phyloP scores from a whole-genome alignment of 2,888 invertebrate genomes.

The Spodoptera exigua region DNA sequence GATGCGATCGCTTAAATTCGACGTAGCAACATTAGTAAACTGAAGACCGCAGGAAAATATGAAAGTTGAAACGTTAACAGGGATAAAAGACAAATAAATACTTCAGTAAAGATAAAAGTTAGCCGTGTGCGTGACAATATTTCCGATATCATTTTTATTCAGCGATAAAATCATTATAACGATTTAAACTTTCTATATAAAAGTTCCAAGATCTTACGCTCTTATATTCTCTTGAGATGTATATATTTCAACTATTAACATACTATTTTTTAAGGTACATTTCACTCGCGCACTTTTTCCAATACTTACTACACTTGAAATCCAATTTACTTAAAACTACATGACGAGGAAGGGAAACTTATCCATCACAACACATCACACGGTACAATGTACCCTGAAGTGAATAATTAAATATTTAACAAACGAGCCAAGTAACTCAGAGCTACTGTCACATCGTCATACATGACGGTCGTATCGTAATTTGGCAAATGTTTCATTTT shows the following conservation, averaged over 20 bases:
- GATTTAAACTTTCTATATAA: slow-evolving; percentile 62
- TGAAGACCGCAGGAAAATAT: slow-evolving; percentile 33
- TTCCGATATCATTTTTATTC: slow-evolving; percentile 54
- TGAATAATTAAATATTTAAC: slow-evolving; percentile 47
- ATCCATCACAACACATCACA: slow-evolving; percentile 60
- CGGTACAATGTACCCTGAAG: slow-evolving; percentile 39
- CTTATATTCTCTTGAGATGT: slow-evolving; percentile 37
- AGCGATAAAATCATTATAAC: slow-evolving; percentile 61
- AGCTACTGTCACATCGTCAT: slow-evolving; percentile 62
- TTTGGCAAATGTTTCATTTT: slow-evolving; percentile 75
- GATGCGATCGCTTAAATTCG: slow-evolving; percentile 75
- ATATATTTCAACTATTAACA: slow-evolving; percentile 52
- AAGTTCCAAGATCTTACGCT: slow-evolving; percentile 52
- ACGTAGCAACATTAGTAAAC: slow-evolving; percentile 59
- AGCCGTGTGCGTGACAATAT: slow-evolving; percentile 49
- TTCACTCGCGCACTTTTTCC: slow-evolving; percentile 71
- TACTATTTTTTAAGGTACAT: slow-evolving; percentile 72
- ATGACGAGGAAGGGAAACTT: slow-evolving; percentile 50
- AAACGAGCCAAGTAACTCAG: slow-evolving; percentile 60
- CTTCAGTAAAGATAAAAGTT: slow-evolving; percentile 65
- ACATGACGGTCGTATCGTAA: slow-evolving; percentile 69
- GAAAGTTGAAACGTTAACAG: slow-evolving; percentile 24
- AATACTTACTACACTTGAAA: slow-evolving; percentile 62
- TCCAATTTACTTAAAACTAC: slow-evolving; percentile 64
- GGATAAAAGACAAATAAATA: slow-evolving; percentile 44